A percentile compares a stretch with the other conserved stretches of the same genome.
These are phyloP conservation scores for Eulacestoma nigropectus DNA, from an alignment of 2,113 vertebrate genomes.

Conservation along the genomic window DNA sequence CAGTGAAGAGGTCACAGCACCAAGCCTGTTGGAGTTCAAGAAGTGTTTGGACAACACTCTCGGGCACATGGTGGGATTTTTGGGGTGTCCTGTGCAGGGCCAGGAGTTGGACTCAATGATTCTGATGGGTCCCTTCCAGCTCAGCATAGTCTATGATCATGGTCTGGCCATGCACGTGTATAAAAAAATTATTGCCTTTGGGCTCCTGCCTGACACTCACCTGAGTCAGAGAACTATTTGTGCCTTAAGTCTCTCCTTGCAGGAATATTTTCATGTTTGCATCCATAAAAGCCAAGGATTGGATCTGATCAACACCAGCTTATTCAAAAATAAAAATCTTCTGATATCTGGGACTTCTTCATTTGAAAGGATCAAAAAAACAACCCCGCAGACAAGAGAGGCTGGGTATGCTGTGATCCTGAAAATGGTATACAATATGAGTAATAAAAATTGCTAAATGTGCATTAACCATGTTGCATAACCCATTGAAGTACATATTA, in stretches of 20 bases:
- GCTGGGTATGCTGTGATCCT: background rate
- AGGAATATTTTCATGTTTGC: background rate
- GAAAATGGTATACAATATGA: background rate
- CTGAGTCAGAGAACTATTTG: background rate
- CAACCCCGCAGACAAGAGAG: background rate
- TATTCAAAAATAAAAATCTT: background rate
- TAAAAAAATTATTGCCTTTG: background rate
- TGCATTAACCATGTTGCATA: background rate
- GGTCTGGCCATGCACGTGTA: rapidly evolving
- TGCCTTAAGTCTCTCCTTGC: background rate
- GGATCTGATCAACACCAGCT: background rate
- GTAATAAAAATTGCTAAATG: background rate
- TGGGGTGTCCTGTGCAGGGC: background rate
- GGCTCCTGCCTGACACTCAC: background rate
- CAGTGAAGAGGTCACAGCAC: background rate
- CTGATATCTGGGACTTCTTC: background rate
- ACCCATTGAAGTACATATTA: background rate
- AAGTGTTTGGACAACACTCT: rapidly evolving
- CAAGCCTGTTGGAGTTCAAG: background rate
- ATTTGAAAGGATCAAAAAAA: background rate
- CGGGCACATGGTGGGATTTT: rapidly evolving
- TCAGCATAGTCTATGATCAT: background rate
- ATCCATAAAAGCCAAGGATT: background rate
- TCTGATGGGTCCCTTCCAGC: background rate
- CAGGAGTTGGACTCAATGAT: background rate